phyloP scores from a whole-genome alignment of 2,113 vertebrate species.

The Dicentrarchus labrax region DNA sequence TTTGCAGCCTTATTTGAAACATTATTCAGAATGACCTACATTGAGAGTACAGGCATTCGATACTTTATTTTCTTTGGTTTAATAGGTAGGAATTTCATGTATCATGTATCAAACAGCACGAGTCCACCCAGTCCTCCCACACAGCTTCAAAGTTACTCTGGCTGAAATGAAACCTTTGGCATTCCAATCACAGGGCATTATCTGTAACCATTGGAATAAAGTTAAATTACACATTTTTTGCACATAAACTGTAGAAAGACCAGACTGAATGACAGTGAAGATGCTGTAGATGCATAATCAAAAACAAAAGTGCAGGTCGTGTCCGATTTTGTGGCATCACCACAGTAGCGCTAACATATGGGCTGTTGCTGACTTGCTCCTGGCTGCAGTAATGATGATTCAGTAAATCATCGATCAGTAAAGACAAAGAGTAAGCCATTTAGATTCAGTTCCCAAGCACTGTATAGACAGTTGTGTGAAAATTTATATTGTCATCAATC shows the following conservation, averaged over 20 bases:
- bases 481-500: neutral
- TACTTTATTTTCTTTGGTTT: constrained; percentile 3
- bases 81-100: neutral
- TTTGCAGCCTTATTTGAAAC: neutral
- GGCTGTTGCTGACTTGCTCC: neutral
- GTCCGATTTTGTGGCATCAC: neutral
- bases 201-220: neutral
- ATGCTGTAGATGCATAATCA: neutral
- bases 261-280: neutral
- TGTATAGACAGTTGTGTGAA: neutral
- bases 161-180: neutral
- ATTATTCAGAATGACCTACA: neutral
- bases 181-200: neutral
- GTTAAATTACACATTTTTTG: constrained; percentile 3
- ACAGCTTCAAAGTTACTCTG: neutral
- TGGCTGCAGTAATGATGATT: neutral
- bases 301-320: neutral
- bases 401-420: no score
- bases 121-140: neutral
- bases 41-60: neutral
- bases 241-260: neutral
- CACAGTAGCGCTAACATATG: neutral
- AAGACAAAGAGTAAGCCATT: neutral
- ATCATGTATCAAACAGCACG: neutral
- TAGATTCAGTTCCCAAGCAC: neutral